A percentile compares a stretch with the other conserved stretches of the same genome.
Conservation (phyloP, 2,888 invertebrate genomes). For the Drosophila neotestacea region DNA sequence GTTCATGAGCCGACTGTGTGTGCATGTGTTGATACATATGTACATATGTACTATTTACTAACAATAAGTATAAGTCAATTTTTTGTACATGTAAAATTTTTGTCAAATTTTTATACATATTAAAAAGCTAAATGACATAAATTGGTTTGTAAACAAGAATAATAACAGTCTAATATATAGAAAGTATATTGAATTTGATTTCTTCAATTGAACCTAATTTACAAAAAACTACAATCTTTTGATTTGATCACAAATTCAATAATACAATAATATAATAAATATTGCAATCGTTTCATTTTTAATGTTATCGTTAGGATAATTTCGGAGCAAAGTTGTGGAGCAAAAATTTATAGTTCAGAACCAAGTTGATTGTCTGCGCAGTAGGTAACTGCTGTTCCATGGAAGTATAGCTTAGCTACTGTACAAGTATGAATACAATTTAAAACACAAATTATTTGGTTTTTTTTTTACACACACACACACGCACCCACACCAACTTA, state of each 20-base stretch:
- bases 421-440: not conserved
- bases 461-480: conserved; percentile 3
- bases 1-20: conserved; percentile 18
- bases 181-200: not conserved
- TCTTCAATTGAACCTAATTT: not conserved
- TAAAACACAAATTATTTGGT: not conserved
- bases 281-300: not conserved
- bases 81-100: not conserved
- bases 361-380: conserved; percentile 56
- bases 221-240: not conserved
- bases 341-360: conserved; percentile 31
- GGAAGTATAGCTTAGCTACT: conserved; percentile 21
- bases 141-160: not conserved
- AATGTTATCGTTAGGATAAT: not conserved
- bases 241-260: not conserved
- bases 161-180: not conserved
- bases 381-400: conserved; percentile 36
- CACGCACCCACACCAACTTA: conserved; percentile 4
- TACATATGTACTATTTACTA: not conserved
- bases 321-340: conserved; percentile 6
- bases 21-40: not conserved
- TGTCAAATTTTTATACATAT: not conserved
- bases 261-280: not conserved
- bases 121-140: not conserved
- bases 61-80: not conserved